Percentiles rank a stretch among this genome's conserved stretches.
Conservation (phyloP, 2,797 vertebrate species). For the Taenioides sp. region DNA sequence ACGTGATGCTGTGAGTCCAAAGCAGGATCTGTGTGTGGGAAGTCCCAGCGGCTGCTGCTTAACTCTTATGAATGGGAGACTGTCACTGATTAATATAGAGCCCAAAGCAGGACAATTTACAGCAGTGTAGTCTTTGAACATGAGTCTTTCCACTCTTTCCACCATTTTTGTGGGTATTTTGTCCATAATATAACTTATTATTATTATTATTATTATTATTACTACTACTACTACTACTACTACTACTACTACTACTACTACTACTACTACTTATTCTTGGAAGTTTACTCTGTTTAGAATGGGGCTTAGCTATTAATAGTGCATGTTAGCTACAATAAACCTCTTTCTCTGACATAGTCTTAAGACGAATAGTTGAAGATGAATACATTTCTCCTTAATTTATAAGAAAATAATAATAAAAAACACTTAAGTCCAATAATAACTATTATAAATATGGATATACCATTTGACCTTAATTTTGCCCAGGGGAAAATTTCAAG, state of each 20-base stretch:
- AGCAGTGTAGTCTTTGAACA: background rate
- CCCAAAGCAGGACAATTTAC: constrained; percentile 13
- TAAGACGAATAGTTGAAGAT: background rate
- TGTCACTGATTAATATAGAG: constrained; percentile 49
- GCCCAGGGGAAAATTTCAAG: background rate
- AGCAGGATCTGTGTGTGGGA: constrained; percentile 62
- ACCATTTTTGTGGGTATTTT: background rate
- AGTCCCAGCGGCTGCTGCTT: constrained; percentile 64
- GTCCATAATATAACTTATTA: background rate
- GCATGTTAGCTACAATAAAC: background rate
- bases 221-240: too few relatives aligned
- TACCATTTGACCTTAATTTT: background rate
- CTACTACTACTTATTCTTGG: background rate
- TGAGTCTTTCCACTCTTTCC: background rate
- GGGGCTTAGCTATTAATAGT: background rate
- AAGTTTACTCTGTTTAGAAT: background rate
- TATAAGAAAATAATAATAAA: too few relatives aligned
- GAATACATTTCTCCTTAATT: background rate
- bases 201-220: too few relatives aligned
- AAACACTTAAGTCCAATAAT: too few relatives aligned
- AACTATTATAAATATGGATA: background rate
- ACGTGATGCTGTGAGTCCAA: constrained; percentile 40
- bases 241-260: too few relatives aligned
- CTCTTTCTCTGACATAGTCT: background rate
- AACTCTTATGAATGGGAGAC: constrained; percentile 66